A percentile compares a stretch with the other conserved stretches of the same genome.
Conservation (phyloP, 2,113 vertebrate genomes). For the Eclectus roratus region DNA sequence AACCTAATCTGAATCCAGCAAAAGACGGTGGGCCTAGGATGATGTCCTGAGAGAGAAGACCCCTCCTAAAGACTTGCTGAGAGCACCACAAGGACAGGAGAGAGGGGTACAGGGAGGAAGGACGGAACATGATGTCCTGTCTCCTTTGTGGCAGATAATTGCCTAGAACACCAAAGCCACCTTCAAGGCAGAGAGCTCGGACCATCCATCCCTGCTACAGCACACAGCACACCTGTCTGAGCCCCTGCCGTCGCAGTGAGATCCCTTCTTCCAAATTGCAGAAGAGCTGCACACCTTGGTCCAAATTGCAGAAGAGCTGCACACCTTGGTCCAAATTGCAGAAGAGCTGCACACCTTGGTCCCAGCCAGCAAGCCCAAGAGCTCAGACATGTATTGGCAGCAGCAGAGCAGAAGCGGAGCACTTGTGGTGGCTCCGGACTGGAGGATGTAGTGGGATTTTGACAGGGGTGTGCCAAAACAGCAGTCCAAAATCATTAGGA, state of each 20-base stretch:
- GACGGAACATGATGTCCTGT: background rate
- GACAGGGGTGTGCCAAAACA: background rate
- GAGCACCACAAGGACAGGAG: background rate
- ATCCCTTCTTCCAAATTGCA: background rate
- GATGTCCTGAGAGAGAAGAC: background rate
- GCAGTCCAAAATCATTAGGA: background rate
- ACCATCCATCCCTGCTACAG: fast-evolving
- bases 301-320: too few species aligned
- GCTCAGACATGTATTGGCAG: background rate
- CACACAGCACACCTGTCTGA: background rate
- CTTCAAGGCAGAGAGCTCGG: fast-evolving
- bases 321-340: background rate
- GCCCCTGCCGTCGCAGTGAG: background rate
- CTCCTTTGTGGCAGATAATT: background rate
- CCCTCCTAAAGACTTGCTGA: background rate
- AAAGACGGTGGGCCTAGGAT: background rate
- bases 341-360: background rate
- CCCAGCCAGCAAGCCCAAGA: background rate
- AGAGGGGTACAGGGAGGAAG: background rate
- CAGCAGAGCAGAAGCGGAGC: background rate
- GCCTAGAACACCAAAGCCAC: background rate
- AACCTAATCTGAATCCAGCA: background rate
- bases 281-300: background rate
- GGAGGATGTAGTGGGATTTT: background rate
- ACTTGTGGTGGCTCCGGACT: fast-evolving